Base-by-base conservation (phyloP, 2,113 vertebrate species). In the Struthio camelus region DNA sequence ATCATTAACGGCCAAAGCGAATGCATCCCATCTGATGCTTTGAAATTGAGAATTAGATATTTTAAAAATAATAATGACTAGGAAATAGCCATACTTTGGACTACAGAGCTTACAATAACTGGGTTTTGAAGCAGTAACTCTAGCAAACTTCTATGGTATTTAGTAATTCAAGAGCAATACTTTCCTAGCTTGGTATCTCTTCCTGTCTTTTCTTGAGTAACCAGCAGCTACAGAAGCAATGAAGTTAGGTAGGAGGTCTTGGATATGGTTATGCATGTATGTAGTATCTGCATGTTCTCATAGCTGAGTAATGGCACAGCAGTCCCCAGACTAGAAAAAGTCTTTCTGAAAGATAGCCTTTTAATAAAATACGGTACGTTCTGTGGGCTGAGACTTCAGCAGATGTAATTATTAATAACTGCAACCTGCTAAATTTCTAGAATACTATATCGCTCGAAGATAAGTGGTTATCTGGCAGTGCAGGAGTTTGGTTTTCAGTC, bases 401-500 rank as follows among this genome's bases (percentile, higher is more conserved):
- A 84, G 17, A 75, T 56, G n/a, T 50, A 56, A 85, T 92, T 92
- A 96, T 84, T 87, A 94, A 86, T 44, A 85, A 62, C 27, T 3
- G 2, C 30, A 84, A 65, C 14, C n/a, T 89, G 79, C 87, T 95
- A 95, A 48, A 85, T 94, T 90, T 96, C 95, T 92, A 36, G 23
- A 96, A 84, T 93, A 48, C 85, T 92, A 38, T 71, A 64, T 90
- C 94, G 23, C 91, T 93, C 94, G 64, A 93, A 94, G 79, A 94
- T 94, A 95, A 96, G 92, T 86, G 46, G 77, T 93, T 96, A 91
- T 95, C 90, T 83, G 58, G 78, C n/a, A 61, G 86, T 83, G 76
- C 91, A 94, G 92, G 90, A 96, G 82, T 97, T 95, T 34, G 38
- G 67, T 73, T 93, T 80, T 93, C 94, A 94, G 70, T 82, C 65